Evolutionary conservation across 2,113 vertebrate species (phyloP).

Genomic region (Porphyrio hochstetteri): DNA sequence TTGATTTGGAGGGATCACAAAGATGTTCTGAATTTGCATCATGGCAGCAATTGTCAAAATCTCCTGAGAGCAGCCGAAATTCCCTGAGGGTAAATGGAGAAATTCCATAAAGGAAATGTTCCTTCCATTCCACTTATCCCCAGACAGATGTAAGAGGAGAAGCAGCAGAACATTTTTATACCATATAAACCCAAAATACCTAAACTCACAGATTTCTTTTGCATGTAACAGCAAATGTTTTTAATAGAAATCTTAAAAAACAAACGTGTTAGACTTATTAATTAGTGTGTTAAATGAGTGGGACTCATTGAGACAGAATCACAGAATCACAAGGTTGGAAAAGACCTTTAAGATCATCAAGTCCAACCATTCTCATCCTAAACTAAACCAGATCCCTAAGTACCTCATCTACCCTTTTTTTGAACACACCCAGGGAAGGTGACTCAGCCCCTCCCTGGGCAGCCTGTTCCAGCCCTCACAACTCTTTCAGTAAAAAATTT

Average conservation of each 20-base stretch:
- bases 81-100: conserved; percentile 75
- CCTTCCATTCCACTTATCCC: not conserved
- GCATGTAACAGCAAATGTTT: not conserved
- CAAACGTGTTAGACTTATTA: not conserved
- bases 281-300: not conserved
- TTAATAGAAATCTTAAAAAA: not conserved
- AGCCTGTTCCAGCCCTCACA: too few relatives aligned
- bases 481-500: too few relatives aligned
- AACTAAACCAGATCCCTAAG: too few relatives aligned
- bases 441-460: too few relatives aligned
- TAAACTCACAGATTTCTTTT: not conserved
- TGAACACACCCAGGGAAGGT: too few relatives aligned
- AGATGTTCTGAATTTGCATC: conserved; percentile 99
- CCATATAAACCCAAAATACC: not conserved
- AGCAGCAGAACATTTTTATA: not conserved
- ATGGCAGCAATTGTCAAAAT: conserved; percentile 95
- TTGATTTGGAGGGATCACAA: conserved; percentile 89
- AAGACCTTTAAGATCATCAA: too few relatives aligned
- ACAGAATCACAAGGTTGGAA: too few relatives aligned
- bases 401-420: too few relatives aligned
- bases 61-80: conserved; percentile 96
- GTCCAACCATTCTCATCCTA: too few relatives aligned
- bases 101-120: not conserved
- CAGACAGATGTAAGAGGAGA: not conserved
- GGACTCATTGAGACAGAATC: not conserved